These are phyloP conservation scores for Cladopsammia gracilis DNA, from an alignment of 64 coral and sea anemone species.

Conservation along the genomic window DNA sequence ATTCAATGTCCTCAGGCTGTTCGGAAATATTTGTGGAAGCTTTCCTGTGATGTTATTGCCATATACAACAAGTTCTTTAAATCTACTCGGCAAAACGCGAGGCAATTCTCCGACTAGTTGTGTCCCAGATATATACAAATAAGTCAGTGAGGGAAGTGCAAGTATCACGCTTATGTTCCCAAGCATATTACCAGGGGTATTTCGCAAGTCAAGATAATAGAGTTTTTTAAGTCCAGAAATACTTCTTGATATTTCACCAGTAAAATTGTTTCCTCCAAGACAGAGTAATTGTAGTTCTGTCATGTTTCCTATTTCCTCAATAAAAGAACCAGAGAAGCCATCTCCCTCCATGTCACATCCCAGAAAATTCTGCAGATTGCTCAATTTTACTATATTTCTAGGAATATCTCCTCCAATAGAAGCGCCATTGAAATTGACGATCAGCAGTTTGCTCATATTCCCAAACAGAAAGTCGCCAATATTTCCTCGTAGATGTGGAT, in stretches of 20 bases:
- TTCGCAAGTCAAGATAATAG: slow-evolving; percentile 20
- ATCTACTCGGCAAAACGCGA: not conserved
- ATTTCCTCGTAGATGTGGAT: slow-evolving; percentile 14
- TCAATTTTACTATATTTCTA: not conserved
- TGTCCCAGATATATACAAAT: slow-evolving; percentile 30
- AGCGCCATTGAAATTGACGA: slow-evolving; percentile 12
- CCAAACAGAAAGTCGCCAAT: slow-evolving; percentile 48
- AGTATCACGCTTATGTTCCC: slow-evolving; percentile 21
- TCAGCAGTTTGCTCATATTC: slow-evolving; percentile 28
- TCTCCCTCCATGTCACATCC: slow-evolving; percentile 13
- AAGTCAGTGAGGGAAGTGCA: not conserved
- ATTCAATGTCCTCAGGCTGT: not conserved
- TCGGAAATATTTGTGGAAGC: not conserved
- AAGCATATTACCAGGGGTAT: slow-evolving; percentile 31
- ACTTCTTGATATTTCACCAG: slow-evolving; percentile 41
- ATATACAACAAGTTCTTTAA: not conserved
- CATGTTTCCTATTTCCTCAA: slow-evolving; percentile 44
- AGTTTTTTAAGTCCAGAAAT: slow-evolving; percentile 34
- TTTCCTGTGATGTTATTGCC: slow-evolving; percentile 14
- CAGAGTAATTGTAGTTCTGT: not conserved
- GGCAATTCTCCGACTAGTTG: slow-evolving; percentile 32
- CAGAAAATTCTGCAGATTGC: not conserved
- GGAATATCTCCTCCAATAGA: slow-evolving; percentile 31
- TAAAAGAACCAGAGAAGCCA: slow-evolving; percentile 32
- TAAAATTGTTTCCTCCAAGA: slow-evolving; percentile 31